Base-by-base conservation (phyloP, 2,888 invertebrate genomes). In the Didymodactylos carnosus region DNA sequence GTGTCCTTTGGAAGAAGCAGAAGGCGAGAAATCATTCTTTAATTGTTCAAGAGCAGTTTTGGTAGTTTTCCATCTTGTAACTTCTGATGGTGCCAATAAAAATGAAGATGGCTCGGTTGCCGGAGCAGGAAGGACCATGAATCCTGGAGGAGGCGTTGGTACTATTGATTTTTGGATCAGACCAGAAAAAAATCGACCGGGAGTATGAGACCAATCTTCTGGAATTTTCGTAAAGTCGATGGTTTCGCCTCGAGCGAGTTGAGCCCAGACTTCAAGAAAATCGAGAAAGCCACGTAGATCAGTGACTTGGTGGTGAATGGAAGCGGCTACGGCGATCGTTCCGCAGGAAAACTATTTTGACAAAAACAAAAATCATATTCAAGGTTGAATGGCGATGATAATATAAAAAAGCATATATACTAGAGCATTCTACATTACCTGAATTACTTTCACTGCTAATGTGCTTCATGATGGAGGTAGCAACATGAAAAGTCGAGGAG, bases 361-460 rank as follows among this genome's bases (percentile, higher is more conserved):
- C 53, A 53, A 0, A 29, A 27, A n/a, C n/a, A n/a, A 29, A 53
- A 53, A 29, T 29, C 27, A 10, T 29, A 51, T 27, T 6, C 5
- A 14, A 29, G 0, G 11, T 25, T 25, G 19, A 51, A 16, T 25
- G 43, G 19, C 7, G 43, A 43, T 43, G 43, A 43, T 43, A 10
- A 51, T 7, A 3, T 43, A n/a, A 2, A 43, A 7, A n/a, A 43
- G 19, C 3, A 43, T 53, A n/a, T n/a, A 29, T 53, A 53, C 5
- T 29, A 27, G 8, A 53, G 29, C 16, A 29, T 53, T 53, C 16
- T 29, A 53, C 53, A 53, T 27, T 53, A 53, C 53, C 27, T 62
- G 62, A 62, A 35, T 62, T 62, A 62, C 62, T 62, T 62, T 62
- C n/a, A 62, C 62, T 62, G 62, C 62, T 62, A 62, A 62, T 62